Conservation (phyloP, 2,113 vertebrate species). For the Oryctolagus cuniculus region mOryCun1.1 NC_091432.1:42737001-42737500, state of each 20-base stretch:
- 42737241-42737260: background rate
- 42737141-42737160: background rate
- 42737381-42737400: background rate
- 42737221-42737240: background rate
- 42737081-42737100: background rate
- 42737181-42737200: background rate
- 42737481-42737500: background rate
- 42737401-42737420: background rate
- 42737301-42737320: background rate
- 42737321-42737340: background rate
- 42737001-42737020: background rate
- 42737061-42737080: background rate
- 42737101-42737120: background rate
- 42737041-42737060: background rate
- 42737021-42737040: background rate
- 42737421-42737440: background rate
- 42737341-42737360: background rate
- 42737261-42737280: background rate
- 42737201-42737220: background rate
- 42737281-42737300: background rate
- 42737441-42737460: background rate
- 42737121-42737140: background rate
- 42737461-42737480: background rate
- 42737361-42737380: background rate
- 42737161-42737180: background rate